Conservation (phyloP, 2,888 invertebrate genomes). For the Pseudococcus viburni region DNA sequence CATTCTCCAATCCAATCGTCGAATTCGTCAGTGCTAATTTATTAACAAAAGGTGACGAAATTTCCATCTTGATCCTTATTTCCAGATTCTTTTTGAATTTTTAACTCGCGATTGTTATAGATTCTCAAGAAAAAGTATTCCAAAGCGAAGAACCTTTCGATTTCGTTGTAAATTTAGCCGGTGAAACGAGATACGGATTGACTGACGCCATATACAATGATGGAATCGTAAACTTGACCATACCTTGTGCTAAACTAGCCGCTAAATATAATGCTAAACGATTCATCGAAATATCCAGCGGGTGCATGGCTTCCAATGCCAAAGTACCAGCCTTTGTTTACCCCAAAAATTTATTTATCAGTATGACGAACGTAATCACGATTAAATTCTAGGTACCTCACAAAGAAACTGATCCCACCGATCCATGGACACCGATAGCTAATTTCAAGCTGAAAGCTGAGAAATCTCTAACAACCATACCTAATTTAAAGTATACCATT, state of each 20-base stretch:
- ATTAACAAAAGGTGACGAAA: constrained; percentile 81
- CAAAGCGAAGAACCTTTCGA: constrained; percentile 74
- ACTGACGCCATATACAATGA: constrained; percentile 92
- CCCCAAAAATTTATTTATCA: background rate
- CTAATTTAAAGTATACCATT: constrained; percentile 82
- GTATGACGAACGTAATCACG: background rate
- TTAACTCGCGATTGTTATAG: constrained; percentile 72
- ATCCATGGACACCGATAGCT: constrained; percentile 87
- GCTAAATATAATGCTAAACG: constrained; percentile 78
- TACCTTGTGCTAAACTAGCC: constrained; percentile 87
- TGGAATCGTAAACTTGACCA: constrained; percentile 86
- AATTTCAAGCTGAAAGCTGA: constrained; percentile 89
- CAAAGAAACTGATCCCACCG: constrained; percentile 82
- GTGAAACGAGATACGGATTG: constrained; percentile 90
- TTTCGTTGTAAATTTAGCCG: constrained; percentile 90
- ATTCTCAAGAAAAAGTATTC: constrained; percentile 85
- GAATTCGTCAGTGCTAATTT: constrained; percentile 94
- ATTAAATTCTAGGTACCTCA: constrained; percentile 74
- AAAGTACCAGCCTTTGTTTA: constrained; percentile 73
- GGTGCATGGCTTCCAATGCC: constrained; percentile 84
- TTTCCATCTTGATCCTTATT: constrained; percentile 68
- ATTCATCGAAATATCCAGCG: constrained; percentile 89
- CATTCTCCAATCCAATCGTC: constrained; percentile 83
- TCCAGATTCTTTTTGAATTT: too few relatives aligned
- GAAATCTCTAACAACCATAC: constrained; percentile 79